Evolutionary conservation across 2,113 vertebrate genomes (phyloP).

Genomic region (Marmota flaviventris): DNA sequence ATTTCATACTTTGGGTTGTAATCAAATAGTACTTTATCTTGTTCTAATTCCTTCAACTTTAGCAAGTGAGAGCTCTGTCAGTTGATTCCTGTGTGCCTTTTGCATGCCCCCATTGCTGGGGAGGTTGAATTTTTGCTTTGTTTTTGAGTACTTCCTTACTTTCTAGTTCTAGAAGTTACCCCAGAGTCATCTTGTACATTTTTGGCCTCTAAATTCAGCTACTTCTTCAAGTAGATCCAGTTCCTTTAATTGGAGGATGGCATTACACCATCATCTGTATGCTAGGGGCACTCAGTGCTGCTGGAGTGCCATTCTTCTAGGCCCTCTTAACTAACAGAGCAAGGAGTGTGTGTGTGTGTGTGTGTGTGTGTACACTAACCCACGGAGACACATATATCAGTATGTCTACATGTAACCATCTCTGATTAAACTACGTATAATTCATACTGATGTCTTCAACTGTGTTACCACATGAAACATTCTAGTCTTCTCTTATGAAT

Average conservation of each 20-base stretch:
- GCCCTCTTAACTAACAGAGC: not conserved
- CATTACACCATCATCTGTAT: not conserved
- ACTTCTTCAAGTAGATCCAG: not conserved
- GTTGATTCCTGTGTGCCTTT: not conserved
- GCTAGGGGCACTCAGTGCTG: not conserved
- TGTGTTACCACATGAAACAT: not conserved
- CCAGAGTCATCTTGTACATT: not conserved
- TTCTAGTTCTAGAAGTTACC: not conserved
- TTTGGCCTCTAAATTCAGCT: not conserved
- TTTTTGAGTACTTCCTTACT: not conserved
- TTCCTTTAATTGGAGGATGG: not conserved
- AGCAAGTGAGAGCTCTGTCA: not conserved
- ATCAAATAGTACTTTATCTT: not conserved
- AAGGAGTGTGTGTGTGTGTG: not conserved
- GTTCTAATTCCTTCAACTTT: not conserved
- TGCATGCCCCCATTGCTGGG: accelerated
- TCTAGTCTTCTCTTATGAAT: not conserved
- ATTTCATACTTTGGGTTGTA: not conserved
- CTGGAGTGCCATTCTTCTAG: not conserved
- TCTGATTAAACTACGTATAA: not conserved
- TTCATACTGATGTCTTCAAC: not conserved
- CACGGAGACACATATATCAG: accelerated
- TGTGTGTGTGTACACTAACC: not conserved
- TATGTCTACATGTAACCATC: not conserved
- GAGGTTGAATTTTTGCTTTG: not conserved